Evolutionary conservation across 2,888 invertebrate genomes (phyloP).

Genomic region (Dasypogon diadema): DNA sequence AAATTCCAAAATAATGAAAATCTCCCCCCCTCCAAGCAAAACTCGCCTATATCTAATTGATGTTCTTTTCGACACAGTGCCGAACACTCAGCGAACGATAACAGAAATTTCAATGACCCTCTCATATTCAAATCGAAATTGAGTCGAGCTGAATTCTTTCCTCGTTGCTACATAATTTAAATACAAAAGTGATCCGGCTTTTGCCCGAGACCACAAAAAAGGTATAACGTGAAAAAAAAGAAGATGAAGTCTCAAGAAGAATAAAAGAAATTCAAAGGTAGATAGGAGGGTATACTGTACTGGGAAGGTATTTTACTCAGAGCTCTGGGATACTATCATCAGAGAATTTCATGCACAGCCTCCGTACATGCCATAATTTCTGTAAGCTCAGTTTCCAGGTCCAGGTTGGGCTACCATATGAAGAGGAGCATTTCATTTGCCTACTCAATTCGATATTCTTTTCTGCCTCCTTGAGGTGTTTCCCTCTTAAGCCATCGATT

Average conservation of each 20-base stretch:
- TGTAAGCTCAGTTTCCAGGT: neutral
- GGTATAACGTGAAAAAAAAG: neutral
- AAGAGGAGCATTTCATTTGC: conserved; percentile 29
- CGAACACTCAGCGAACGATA: conserved; percentile 4
- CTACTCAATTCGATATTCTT: conserved; percentile 17
- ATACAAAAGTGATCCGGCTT: conserved; percentile 33
- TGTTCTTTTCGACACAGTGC: neutral
- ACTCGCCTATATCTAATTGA: conserved; percentile 24
- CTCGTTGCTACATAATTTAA: conserved; percentile 40
- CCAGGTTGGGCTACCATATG: neutral
- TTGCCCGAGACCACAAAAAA: neutral
- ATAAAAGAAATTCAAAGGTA: conserved; percentile 31
- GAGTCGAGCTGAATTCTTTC: conserved; percentile 21
- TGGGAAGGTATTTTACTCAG: conserved; percentile 15
- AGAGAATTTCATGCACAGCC: conserved; percentile 14
- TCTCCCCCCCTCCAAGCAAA: neutral
- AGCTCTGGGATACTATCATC: neutral
- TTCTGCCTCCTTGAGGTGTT: conserved; percentile 25
- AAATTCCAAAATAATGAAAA: conserved; percentile 17
- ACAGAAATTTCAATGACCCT: conserved; percentile 37
- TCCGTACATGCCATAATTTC: conserved; percentile 12
- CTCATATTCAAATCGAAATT: conserved; percentile 38
- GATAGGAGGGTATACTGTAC: neutral
- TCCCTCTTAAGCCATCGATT: conserved; percentile 35
- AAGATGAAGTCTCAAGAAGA: conserved; percentile 11